Evolutionary conservation across 2,113 vertebrate genomes (phyloP).

Genomic region (Nestor notabilis): DNA sequence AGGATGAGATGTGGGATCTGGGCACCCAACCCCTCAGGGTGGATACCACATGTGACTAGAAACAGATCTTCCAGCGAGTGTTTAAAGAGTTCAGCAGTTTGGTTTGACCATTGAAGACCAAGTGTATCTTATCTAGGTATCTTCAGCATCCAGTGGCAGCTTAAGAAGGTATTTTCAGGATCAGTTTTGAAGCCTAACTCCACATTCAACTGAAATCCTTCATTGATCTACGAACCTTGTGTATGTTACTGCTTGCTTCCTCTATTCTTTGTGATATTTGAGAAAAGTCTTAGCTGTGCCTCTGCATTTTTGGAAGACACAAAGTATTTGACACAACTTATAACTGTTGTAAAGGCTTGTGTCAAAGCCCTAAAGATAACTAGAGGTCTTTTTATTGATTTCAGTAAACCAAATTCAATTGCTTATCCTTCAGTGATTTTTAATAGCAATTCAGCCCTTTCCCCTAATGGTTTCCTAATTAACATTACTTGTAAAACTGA

Average conservation of each 20-base stretch:
- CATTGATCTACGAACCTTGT: neutral
- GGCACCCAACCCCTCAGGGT: neutral
- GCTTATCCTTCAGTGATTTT: neutral
- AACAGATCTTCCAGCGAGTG: neutral
- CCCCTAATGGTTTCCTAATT: neutral
- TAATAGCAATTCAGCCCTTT: neutral
- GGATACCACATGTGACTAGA: neutral
- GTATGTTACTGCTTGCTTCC: neutral
- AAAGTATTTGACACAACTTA: neutral
- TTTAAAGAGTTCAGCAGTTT: neutral
- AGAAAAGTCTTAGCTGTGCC: neutral
- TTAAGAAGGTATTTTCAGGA: neutral
- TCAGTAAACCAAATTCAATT: neutral
- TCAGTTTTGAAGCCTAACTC: neutral
- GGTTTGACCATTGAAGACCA: neutral
- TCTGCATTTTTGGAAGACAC: neutral
- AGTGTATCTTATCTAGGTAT: neutral
- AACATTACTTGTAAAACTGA: neutral
- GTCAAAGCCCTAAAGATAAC: neutral
- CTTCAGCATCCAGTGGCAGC: neutral
- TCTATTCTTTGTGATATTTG: accelerated
- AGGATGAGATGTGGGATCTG: neutral
- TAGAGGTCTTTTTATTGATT: neutral
- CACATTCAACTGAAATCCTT: neutral
- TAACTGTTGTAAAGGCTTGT: neutral